Conservation (phyloP, 2,888 invertebrate species). For the Melieria omissa region DNA sequence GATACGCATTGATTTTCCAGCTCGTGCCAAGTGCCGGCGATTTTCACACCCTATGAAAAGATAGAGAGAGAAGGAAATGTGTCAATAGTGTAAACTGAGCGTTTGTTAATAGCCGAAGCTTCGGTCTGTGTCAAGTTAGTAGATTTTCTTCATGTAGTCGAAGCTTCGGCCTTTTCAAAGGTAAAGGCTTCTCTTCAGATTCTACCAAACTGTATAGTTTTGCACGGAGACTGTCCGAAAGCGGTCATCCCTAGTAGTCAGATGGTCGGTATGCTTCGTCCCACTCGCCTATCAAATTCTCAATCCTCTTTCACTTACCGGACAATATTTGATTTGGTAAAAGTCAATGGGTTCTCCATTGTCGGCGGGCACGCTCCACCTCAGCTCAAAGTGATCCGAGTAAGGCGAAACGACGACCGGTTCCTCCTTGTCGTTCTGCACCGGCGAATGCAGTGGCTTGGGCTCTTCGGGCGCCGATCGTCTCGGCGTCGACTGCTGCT, state of each 20-base stretch:
- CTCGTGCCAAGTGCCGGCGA: slow-evolving; percentile 75
- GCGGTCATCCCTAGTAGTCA: not conserved
- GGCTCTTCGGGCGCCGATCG: slow-evolving; percentile 82
- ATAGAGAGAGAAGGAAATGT: slow-evolving; percentile 9
- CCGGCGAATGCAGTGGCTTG: slow-evolving; percentile 69
- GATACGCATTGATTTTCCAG: slow-evolving; percentile 70
- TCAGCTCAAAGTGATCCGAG: slow-evolving; percentile 82
- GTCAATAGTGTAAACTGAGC: not conserved
- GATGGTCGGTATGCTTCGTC: not conserved
- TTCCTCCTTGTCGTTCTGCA: slow-evolving; percentile 67
- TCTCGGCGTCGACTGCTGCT: slow-evolving; percentile 78
- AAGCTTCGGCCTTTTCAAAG: too few relatives aligned
- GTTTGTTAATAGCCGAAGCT: not conserved
- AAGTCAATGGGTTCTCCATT: slow-evolving; percentile 90
- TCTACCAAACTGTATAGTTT: too few relatives aligned
- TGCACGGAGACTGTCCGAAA: too few relatives aligned
- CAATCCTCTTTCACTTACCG: slow-evolving; percentile 74
- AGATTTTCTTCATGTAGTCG: too few relatives aligned
- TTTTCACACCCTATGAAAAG: slow-evolving; percentile 72
- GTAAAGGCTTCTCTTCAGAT: too few relatives aligned
- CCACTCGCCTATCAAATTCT: too few relatives aligned
- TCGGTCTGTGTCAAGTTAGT: too few relatives aligned
- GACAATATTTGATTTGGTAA: slow-evolving; percentile 84
- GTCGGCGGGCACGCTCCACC: slow-evolving; percentile 87
- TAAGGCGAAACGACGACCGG: slow-evolving; percentile 72